A percentile compares a stretch with the other conserved stretches of the same genome.
Conservation (phyloP, 2,888 invertebrate genomes). For the Lacanobia wlatinum region DNA sequence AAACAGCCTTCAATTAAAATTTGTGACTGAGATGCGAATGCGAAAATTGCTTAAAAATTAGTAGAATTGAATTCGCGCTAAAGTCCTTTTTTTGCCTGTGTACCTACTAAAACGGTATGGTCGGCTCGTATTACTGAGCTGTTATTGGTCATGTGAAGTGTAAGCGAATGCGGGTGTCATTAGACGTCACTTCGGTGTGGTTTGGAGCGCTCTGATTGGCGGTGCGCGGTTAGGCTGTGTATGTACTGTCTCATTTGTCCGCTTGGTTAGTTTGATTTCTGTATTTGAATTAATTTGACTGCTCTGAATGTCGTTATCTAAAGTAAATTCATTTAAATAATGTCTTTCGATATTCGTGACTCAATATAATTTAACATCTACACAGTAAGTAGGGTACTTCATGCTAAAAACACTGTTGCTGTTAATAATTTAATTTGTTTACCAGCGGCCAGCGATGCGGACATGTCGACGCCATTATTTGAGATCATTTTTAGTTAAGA, state of each 20-base stretch:
- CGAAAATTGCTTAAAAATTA: too few relatives aligned
- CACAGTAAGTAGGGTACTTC: too few relatives aligned
- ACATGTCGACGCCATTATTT: too few relatives aligned
- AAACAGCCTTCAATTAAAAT: too few relatives aligned
- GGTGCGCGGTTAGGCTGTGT: constrained; percentile 27
- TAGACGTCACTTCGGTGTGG: constrained; percentile 57
- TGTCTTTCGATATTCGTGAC: background rate
- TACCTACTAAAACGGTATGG: background rate
- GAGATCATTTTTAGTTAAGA: too few relatives aligned
- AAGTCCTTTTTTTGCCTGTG: too few relatives aligned
- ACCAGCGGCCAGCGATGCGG: too few relatives aligned
- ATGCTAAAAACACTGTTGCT: background rate
- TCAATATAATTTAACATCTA: background rate
- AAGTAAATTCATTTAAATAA: background rate
- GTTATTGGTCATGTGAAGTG: constrained; percentile 53
- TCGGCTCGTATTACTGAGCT: constrained; percentile 41
- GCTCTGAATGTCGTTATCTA: background rate
- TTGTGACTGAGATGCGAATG: too few relatives aligned
- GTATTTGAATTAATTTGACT: constrained; percentile 1
- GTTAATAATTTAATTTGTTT: background rate
- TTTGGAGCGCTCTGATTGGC: constrained; percentile 53
- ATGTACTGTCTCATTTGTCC: constrained; percentile 24
- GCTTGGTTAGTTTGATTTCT: constrained; percentile 20
- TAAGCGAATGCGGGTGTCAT: constrained; percentile 57
- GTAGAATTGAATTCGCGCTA: too few relatives aligned